Conservation (phyloP, 2,888 invertebrate genomes). For the Hydrotaea cyrtoneurina region DNA sequence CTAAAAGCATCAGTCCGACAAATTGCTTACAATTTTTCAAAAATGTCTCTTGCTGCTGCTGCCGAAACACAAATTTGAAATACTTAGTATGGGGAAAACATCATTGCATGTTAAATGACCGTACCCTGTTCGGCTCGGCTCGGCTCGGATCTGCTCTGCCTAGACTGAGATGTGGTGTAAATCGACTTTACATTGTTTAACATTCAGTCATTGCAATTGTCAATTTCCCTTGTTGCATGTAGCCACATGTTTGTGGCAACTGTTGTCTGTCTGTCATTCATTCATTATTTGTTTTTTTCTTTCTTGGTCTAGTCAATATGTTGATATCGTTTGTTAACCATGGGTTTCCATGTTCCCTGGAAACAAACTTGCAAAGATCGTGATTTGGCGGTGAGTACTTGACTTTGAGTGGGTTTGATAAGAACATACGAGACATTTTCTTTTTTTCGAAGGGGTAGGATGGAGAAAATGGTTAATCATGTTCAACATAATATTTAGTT, state of each 20-base stretch:
- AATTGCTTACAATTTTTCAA: slow-evolving; percentile 42
- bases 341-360: neutral
- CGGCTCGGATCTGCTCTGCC: too few relatives aligned
- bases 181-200: slow-evolving; percentile 7
- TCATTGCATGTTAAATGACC: slow-evolving; percentile 30
- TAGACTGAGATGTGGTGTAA: neutral
- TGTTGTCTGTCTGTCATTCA: too few relatives aligned
- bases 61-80: neutral
- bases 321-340: slow-evolving; percentile 14
- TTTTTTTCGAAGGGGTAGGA: neutral
- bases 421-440: neutral
- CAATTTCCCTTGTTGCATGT: slow-evolving; percentile 21
- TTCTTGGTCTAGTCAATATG: neutral
- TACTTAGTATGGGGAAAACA: slow-evolving; percentile 13
- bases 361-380: slow-evolving; percentile 28
- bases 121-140: neutral
- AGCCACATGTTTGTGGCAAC: neutral
- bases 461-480: too few relatives aligned
- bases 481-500: too few relatives aligned
- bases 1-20: slow-evolving; percentile 43
- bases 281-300: neutral
- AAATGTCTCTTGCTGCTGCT: neutral
- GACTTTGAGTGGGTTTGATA: neutral
- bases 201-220: neutral
- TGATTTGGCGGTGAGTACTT: neutral